Conservation (phyloP, 2,888 invertebrate genomes). For the Kryphioiulus occultus region DNA sequence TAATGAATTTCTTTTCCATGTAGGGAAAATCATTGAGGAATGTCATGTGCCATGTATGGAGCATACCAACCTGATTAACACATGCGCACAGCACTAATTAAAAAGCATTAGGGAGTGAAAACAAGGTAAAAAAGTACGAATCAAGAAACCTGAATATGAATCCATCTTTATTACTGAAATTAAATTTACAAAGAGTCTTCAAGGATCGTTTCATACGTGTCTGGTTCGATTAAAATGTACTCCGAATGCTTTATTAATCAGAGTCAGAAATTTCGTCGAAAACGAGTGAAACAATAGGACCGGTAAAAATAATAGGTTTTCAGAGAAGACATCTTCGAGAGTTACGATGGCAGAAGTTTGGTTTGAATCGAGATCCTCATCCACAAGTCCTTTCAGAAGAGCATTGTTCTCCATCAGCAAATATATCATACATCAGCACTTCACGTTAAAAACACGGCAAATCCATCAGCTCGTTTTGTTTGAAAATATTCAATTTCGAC, state of each 20-base stretch:
- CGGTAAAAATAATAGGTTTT: background rate
- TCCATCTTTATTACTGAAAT: constrained; percentile 31
- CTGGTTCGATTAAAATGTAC: background rate
- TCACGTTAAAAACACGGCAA: background rate
- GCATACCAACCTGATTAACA: no score
- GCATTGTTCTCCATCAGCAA: background rate
- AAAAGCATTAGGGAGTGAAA: no score
- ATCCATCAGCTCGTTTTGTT: background rate
- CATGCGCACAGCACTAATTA: no score
- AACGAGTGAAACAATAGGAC: background rate
- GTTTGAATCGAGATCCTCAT: background rate
- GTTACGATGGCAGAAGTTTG: background rate
- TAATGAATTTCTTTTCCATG: no score
- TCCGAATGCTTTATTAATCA: constrained; percentile 20
- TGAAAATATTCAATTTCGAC: constrained; percentile 12
- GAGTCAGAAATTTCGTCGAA: background rate
- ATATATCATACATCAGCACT: background rate
- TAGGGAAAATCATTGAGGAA: no score
- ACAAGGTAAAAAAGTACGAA: background rate
- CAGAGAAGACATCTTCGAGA: background rate
- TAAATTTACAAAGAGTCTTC: constrained; percentile 29
- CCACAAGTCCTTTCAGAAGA: background rate
- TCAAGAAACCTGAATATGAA: background rate
- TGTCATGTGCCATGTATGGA: no score
- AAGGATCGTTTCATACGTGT: background rate